Base-by-base conservation (phyloP, 2,797 vertebrate genomes). In the Graptemys geographica region DNA sequence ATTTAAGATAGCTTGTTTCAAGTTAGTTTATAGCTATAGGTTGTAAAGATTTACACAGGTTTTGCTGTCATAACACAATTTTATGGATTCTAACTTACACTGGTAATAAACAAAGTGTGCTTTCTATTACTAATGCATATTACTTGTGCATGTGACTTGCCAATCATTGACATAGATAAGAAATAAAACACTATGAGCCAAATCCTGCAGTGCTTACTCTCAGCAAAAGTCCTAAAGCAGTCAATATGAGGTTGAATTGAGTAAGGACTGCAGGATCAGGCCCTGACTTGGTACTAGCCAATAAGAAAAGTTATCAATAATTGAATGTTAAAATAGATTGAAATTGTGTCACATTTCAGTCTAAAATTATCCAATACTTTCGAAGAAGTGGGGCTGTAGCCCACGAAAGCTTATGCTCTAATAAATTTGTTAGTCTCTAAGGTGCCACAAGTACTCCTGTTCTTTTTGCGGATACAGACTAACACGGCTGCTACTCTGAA, bases 161-260 rank as follows among this genome's bases (percentile, higher is more conserved):
- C 93, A 91, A 87, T 96, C 80, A 85, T 80, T 91, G 86, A 96
- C 91, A 91, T 87, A 93, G 92, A 93, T 96, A 96, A 94, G 94
- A 96, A 97, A 96, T 95, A 95, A 96, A 96, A 92, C 87, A 95
- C 86, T 90, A 92, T 93, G 79, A 93, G n/a, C 57, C 57, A 87
- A 51, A 33, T 95, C 82, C 90, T 96, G 96, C 88, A 92, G 90
- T 89, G 86, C 52, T 97, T 95, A 96, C 72, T 92, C 93, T 84
- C 57, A 95, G 41, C 83, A 97, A 96, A 95, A 95, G 83, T 97
- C 89, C 82, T 84, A 11, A 79, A 92, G 44, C 65, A 96, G 86
- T 44, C 83, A 93, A 82, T 11, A 23, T 25, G 69, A 72, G 69
- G 37, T 11, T 41, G 69, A 41, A 72, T 41, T 56, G 27, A 84